Conservation (phyloP, 2,888 invertebrate species). For the Acronicta leporina region DNA sequence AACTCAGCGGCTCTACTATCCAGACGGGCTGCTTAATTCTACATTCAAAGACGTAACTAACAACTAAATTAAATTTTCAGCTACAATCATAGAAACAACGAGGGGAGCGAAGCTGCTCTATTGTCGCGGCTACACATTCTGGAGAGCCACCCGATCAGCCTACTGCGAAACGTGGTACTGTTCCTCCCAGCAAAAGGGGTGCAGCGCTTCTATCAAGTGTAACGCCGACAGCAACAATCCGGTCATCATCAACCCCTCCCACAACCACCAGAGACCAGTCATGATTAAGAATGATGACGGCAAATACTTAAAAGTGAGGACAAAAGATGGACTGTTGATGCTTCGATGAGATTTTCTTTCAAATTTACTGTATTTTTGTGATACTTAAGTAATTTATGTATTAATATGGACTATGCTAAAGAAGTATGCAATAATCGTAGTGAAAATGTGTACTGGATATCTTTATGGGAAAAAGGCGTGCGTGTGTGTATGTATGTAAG, state of each 20-base stretch:
- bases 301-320: conserved; percentile 4
- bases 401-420: too few species aligned
- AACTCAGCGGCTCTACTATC: neutral
- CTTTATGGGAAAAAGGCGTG: too few species aligned
- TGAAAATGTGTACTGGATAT: too few species aligned
- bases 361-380: neutral
- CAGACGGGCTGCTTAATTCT: too few species aligned
- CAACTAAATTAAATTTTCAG: conserved; percentile 11
- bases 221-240: conserved; percentile 9
- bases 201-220: conserved; percentile 44
- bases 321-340: neutral
- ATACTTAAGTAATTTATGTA: neutral
- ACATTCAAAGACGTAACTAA: neutral
- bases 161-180: conserved; percentile 41
- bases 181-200: conserved; percentile 33
- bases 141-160: conserved; percentile 13
- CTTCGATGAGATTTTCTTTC: neutral
- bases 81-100: conserved; percentile 13
- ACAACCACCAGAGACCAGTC: conserved; percentile 48
- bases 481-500: too few species aligned
- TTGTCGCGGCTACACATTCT: conserved; percentile 31
- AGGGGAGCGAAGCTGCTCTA: conserved; percentile 14
- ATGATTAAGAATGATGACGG: conserved; percentile 11
- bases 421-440: too few species aligned
- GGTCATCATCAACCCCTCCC: conserved; percentile 22